Conservation (phyloP, 2,797 vertebrate genomes). For the Phylloscopus collybita region DNA sequence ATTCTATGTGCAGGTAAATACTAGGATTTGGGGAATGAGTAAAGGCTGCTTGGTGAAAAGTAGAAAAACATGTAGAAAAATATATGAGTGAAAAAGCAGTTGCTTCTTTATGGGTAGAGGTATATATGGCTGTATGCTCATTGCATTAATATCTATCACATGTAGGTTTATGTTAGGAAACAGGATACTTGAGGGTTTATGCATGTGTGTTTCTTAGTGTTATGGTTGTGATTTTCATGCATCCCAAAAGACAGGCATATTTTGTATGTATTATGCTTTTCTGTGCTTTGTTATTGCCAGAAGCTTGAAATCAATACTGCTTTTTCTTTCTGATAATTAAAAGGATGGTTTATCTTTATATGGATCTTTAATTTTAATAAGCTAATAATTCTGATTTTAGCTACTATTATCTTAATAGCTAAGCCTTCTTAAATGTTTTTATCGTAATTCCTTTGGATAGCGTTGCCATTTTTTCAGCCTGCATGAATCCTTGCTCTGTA, state of each 20-base stretch:
- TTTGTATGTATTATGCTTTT: constrained; percentile 17
- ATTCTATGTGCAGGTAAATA: not conserved
- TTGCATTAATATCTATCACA: not conserved
- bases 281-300: constrained; percentile 62
- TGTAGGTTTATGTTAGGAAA: not conserved
- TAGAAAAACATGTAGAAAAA: not conserved
- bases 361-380: constrained; percentile 76
- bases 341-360: constrained; percentile 74
- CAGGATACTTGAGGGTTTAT: not conserved
- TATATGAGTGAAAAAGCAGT: not conserved
- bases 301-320: constrained; percentile 74
- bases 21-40: not conserved
- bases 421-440: constrained; percentile 70
- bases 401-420: constrained; percentile 75
- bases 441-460: constrained; percentile 68
- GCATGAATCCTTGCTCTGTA: constrained; percentile 21
- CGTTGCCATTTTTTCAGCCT: constrained; percentile 32
- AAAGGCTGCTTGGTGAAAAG: not conserved
- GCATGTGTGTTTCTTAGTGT: not conserved
- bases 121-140: not conserved
- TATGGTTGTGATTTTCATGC: not conserved
- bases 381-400: constrained; percentile 76
- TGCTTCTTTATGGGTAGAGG: not conserved
- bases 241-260: not conserved
- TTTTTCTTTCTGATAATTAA: constrained; percentile 77